Base-by-base conservation (phyloP, 2,888 invertebrate genomes). In the Macrophya alboannulata region DNA sequence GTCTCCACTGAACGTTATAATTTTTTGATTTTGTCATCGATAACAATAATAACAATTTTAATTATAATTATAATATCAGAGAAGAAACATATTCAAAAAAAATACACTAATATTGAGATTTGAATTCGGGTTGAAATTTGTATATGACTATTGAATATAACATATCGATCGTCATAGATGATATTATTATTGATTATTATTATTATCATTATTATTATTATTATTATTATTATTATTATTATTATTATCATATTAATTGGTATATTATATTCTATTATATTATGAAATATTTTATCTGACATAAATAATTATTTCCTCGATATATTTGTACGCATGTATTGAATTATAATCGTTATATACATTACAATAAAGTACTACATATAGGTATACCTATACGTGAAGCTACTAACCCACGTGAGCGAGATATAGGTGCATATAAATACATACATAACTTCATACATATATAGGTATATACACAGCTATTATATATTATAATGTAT, bases 181-280 rank as follows among this genome's bases (percentile, higher is more conserved):
- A 55, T 55, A 45, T 77, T 77, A 55, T 55, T 77, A 77, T 77
- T 55, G 31, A 77, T 77, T 17, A 77, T 77, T 25, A 77, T 77
- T 31, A 79, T 40, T 77, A 77, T 4, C 31, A 31, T 77, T 48
- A 77, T 77, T 43, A 37, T 77, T 77, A 55, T 55, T 77, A 77
- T 77, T 55, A 77, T 77, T 17, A 77, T 77, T 25, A 77, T 77
- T 76, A 45, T 76, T 76, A 15, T 12, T 45, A 76, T 45, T 21
- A 76, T 25, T 74, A 21, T 21, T 74, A 74, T 45, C 48, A 45
- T 74, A 74, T 74, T 45, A 74, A 21, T 74, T 40, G n/a, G 6
- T 40, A 43, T 43, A 51, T 51, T 51, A 51, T 51, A 51, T 51
- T 17, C 51, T 51, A n/a, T 51, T 17, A 55, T n/a, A 55, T n/a